Evolutionary conservation across 2,797 vertebrate species (phyloP).

Genomic region (Alcedo atthis): DNA sequence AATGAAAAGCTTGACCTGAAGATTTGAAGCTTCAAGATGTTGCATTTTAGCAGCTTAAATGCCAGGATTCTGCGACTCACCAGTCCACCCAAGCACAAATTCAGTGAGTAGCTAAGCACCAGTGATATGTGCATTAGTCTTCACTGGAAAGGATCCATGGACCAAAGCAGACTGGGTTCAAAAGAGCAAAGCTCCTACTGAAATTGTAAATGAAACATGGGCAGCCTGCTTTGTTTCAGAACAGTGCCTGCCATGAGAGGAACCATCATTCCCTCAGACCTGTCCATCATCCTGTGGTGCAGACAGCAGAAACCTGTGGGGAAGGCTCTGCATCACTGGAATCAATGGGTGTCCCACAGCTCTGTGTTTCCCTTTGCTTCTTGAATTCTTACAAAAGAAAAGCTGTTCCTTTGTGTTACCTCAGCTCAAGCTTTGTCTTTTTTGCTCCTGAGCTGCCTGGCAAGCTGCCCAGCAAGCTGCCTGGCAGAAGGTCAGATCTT

Average conservation of each 20-base stretch:
- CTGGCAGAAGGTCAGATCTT: not conserved
- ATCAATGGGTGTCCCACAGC: not conserved
- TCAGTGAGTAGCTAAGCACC: not conserved
- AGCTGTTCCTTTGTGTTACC: not conserved
- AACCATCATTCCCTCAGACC: not conserved
- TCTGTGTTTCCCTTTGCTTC: not conserved
- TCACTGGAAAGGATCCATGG: not conserved
- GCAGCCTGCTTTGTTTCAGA: not conserved
- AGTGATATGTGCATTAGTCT: not conserved
- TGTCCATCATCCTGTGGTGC: not conserved
- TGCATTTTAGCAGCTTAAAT: not conserved
- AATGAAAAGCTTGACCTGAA: not conserved
- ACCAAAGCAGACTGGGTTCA: not conserved
- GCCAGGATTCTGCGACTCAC: rapidly evolving
- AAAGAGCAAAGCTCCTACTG: not conserved
- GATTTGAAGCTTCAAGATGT: not conserved
- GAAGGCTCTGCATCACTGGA: not conserved
- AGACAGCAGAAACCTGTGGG: not conserved
- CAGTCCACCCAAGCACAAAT: not conserved
- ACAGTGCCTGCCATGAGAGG: not conserved
- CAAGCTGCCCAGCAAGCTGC: not conserved
- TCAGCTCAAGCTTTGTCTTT: not conserved
- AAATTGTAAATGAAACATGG: not conserved
- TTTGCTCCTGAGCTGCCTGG: not conserved
- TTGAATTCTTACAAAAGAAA: not conserved